These are phyloP conservation scores for Oncorhynchus nerka DNA, from an alignment of 2,113 vertebrate genomes.

Conservation along the genomic window DNA sequence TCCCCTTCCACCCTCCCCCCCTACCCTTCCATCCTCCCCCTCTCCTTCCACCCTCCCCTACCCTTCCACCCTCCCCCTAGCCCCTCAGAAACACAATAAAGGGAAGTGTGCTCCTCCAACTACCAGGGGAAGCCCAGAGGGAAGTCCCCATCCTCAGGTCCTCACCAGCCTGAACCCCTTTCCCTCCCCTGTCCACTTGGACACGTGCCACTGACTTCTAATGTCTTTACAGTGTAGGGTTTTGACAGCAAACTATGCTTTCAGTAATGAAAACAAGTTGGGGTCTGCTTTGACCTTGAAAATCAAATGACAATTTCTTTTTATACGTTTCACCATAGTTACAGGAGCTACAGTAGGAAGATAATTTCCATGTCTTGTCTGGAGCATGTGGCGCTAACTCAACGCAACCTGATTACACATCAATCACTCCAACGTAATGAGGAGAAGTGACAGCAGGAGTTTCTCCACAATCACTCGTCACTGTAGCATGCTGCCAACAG, in stretches of 20 bases:
- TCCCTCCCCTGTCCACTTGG: too few relatives aligned
- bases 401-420: constrained; percentile 66
- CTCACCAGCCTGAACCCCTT: background rate
- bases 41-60: too few relatives aligned
- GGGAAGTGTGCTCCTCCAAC: background rate
- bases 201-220: background rate
- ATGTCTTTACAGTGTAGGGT: too few relatives aligned
- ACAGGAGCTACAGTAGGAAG: background rate
- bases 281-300: constrained; percentile 40
- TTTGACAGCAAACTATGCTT: too few relatives aligned
- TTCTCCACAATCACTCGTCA: constrained; percentile 52
- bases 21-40: too few relatives aligned
- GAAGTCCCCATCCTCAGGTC: background rate
- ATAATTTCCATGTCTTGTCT: constrained; percentile 25
- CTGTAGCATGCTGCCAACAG: constrained; percentile 38
- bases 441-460: constrained; percentile 51
- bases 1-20: too few relatives aligned
- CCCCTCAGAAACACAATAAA: background rate
- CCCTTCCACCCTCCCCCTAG: background rate
- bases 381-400: constrained; percentile 49
- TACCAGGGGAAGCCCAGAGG: background rate
- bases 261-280: background rate
- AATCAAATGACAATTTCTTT: constrained; percentile 21
- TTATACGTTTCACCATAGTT: constrained; percentile 16
- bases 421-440: constrained; percentile 67